A percentile compares a stretch with the other conserved stretches of the same genome.
Evolutionary conservation across 37 sponge, comb jelly and placozoan genomes (phyloP).

Genomic region (Oscarella lobularis): DNA sequence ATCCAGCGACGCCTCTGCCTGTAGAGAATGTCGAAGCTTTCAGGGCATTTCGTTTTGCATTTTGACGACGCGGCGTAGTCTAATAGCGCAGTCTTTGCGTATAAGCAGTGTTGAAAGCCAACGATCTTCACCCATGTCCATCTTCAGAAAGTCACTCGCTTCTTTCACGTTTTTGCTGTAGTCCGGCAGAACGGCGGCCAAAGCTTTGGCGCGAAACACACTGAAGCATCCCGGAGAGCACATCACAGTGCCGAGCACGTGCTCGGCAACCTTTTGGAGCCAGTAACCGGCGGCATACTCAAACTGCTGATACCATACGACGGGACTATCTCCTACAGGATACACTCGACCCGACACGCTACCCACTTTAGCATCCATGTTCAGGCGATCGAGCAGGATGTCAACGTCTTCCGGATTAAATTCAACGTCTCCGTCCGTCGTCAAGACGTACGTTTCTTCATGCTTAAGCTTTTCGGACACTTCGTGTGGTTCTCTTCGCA

Average conservation of each 20-base stretch:
- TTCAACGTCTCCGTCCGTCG: slow-evolving; percentile 80
- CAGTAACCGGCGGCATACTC: slow-evolving; percentile 83
- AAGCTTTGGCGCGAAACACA: slow-evolving; percentile 56
- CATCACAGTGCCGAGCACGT: slow-evolving; percentile 67
- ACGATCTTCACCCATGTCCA: slow-evolving; percentile 88
- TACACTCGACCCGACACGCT: slow-evolving; percentile 71
- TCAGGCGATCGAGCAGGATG: slow-evolving; percentile 53
- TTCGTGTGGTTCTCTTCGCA: too few relatives aligned
- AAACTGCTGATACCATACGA: slow-evolving; percentile 78
- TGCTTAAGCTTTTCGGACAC: too few relatives aligned
- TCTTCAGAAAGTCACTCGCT: slow-evolving; percentile 65
- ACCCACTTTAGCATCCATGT: slow-evolving; percentile 48
- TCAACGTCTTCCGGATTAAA: slow-evolving; percentile 60
- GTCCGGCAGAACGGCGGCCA: slow-evolving; percentile 33
- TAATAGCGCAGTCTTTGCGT: slow-evolving; percentile 60
- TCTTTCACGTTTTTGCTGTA: slow-evolving; percentile 43
- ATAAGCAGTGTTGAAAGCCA: slow-evolving; percentile 83
- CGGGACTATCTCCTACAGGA: slow-evolving; percentile 53
- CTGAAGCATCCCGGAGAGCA: slow-evolving; percentile 82
- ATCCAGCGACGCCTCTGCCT: too few relatives aligned
- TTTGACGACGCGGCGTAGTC: too few relatives aligned
- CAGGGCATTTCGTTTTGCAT: too few relatives aligned
- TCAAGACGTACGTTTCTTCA: slow-evolving; percentile 65
- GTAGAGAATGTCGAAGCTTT: too few relatives aligned
- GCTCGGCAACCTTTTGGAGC: too few relatives aligned